These are phyloP conservation scores for Lordiphosa stackelbergi DNA, from an alignment of 1,140 invertebrate species.

Conservation along the genomic window DNA sequence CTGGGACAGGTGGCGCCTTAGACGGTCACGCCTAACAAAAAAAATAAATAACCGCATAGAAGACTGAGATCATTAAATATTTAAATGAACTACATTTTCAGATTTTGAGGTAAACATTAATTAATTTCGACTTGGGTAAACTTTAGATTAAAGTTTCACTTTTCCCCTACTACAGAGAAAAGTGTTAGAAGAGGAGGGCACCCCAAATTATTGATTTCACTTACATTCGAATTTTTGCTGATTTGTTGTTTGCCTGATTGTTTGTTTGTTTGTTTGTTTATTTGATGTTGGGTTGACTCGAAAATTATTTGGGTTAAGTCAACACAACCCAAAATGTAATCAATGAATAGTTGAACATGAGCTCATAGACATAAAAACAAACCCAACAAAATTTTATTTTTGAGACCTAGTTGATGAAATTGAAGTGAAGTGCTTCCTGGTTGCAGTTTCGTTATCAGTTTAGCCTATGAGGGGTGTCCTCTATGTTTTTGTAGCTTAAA, in stretches of 20 bases:
- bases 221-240: conserved; percentile 40
- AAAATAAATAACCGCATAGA: background rate
- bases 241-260: conserved; percentile 39
- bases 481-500: too few species aligned
- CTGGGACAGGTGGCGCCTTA: conserved; percentile 33
- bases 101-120: conserved; percentile 21
- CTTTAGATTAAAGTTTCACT: conserved; percentile 20
- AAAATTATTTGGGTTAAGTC: conserved; percentile 55
- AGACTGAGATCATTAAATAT: conserved; percentile 30
- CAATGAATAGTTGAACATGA: conserved; percentile 30
- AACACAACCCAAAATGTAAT: conserved; percentile 30
- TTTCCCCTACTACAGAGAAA: background rate
- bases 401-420: conserved; percentile 1
- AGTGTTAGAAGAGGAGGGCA: conserved; percentile 3
- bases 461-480: too few species aligned
- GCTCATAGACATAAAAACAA: conserved; percentile 18
- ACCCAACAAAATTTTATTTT: conserved; percentile 6
- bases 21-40: conserved; percentile 15
- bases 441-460: too few species aligned
- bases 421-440: background rate
- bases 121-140: conserved; percentile 20
- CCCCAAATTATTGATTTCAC: conserved; percentile 40
- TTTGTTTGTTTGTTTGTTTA: conserved; percentile 38
- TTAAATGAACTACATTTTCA: conserved; percentile 37
- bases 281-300: conserved; percentile 45